Evolutionary conservation across 2,888 invertebrate species (phyloP).

Genomic region (Lamellibrachia satsuma): DNA sequence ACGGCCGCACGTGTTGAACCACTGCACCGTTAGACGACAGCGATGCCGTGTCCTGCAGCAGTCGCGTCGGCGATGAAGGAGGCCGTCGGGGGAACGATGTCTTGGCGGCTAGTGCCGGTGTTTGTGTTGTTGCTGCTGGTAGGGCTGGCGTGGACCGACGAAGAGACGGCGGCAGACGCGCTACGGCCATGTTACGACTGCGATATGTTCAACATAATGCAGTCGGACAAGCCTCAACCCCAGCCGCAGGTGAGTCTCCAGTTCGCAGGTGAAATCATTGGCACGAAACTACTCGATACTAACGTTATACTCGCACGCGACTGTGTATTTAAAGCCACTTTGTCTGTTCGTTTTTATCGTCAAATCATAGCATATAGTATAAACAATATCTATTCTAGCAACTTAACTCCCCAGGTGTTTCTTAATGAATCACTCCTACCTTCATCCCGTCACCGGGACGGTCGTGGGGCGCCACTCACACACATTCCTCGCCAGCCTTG

Average conservation of each 20-base stretch:
- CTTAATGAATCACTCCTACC: too few relatives aligned
- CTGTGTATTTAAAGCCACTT: too few relatives aligned
- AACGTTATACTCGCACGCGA: too few relatives aligned
- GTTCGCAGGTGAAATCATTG: background rate
- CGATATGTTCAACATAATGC: constrained; percentile 22
- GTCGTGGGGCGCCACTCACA: too few relatives aligned
- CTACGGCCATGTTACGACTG: constrained; percentile 19
- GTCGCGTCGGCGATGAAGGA: background rate
- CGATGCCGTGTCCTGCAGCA: background rate
- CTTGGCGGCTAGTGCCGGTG: background rate
- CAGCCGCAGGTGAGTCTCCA: background rate
- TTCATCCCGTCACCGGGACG: too few relatives aligned
- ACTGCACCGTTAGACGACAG: background rate
- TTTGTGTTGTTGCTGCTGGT: background rate
- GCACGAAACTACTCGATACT: too few relatives aligned
- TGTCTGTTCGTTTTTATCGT: too few relatives aligned
- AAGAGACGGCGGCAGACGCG: background rate
- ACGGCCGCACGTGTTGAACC: background rate
- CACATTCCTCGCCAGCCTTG: too few relatives aligned
- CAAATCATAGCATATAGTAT: too few relatives aligned
- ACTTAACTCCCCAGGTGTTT: too few relatives aligned
- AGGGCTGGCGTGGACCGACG: background rate
- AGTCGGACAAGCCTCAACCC: background rate
- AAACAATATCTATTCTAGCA: too few relatives aligned
- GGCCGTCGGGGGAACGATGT: background rate